Percentiles rank a stretch among this genome's conserved stretches.
phyloP scores from a whole-genome alignment of 1,140 invertebrate species.

The Scaptomyza hsui region DNA sequence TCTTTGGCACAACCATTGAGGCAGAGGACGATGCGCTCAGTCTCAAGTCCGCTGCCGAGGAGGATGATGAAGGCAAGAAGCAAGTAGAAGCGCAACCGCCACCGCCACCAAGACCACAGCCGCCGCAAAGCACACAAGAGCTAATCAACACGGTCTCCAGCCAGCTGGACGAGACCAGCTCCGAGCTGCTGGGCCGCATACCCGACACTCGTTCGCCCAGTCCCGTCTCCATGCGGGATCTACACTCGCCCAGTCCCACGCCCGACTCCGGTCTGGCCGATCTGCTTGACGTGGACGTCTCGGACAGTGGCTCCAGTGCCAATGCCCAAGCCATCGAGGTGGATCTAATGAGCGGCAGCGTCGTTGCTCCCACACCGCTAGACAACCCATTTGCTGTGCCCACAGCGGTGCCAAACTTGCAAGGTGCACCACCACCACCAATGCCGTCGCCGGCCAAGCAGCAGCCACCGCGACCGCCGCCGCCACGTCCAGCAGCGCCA shows the following conservation, averaged over 20 bases:
- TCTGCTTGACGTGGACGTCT: slow-evolving; percentile 86
- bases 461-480: slow-evolving; percentile 76
- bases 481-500: slow-evolving; percentile 84
- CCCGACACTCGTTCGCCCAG: slow-evolving; percentile 92
- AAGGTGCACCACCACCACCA: slow-evolving; percentile 63
- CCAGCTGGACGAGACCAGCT: slow-evolving; percentile 94
- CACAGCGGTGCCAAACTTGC: slow-evolving; percentile 69
- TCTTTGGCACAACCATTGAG: slow-evolving; percentile 74
- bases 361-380: slow-evolving; percentile 32
- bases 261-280: slow-evolving; percentile 88
- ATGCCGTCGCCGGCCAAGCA: slow-evolving; percentile 60
- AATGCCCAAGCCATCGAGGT: slow-evolving; percentile 64
- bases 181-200: slow-evolving; percentile 91
- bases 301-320: slow-evolving; percentile 70
- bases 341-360: slow-evolving; percentile 49
- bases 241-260: slow-evolving; percentile 93
- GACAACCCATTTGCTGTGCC: slow-evolving; percentile 80
- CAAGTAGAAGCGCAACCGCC: slow-evolving; percentile 85
- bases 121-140: slow-evolving; percentile 91
- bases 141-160: slow-evolving; percentile 93
- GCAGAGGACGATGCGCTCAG: slow-evolving; percentile 77
- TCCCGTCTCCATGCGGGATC: slow-evolving; percentile 90
- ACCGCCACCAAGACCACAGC: slow-evolving; percentile 85
- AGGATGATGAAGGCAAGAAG: slow-evolving; percentile 76
- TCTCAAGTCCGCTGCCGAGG: slow-evolving; percentile 70